Evolutionary conservation across 35 echinoderm and acorn worm genomes (phyloP).

Genomic region (Ptychodera flava): DNA sequence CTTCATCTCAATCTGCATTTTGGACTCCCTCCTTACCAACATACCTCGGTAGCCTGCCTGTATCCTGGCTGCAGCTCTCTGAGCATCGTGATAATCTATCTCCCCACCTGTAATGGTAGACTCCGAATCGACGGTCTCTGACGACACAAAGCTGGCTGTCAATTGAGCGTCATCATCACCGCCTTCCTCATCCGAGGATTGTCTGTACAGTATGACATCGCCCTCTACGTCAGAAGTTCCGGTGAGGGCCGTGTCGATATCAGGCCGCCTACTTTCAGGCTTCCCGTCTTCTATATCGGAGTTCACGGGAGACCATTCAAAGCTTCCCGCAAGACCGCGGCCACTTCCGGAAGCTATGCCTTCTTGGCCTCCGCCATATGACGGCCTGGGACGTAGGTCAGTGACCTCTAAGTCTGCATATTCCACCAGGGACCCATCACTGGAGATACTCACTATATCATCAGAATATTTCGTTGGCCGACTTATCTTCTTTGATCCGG

Average conservation of each 20-base stretch:
- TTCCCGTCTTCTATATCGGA: not conserved
- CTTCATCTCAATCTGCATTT: not conserved
- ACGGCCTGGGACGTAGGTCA: too few relatives aligned
- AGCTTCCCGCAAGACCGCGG: not conserved
- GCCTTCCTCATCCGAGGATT: not conserved
- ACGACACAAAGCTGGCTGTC: not conserved
- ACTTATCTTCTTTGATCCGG: too few relatives aligned
- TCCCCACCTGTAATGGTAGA: not conserved
- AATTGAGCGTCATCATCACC: not conserved
- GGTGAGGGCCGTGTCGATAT: not conserved
- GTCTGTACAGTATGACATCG: not conserved
- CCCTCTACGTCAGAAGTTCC: not conserved
- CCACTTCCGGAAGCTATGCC: not conserved
- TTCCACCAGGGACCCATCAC: not conserved
- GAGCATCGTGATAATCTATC: not conserved
- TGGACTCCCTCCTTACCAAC: not conserved
- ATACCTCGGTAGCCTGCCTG: not conserved
- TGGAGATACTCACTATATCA: not conserved
- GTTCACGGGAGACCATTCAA: not conserved
- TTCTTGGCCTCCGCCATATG: too few relatives aligned
- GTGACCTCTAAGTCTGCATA: not conserved
- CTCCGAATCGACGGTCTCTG: not conserved
- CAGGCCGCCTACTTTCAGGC: not conserved
- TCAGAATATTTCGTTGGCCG: not conserved
- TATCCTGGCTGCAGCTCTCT: not conserved